These are phyloP conservation scores for Whitmania pigra DNA, from an alignment of 1,140 invertebrate species.

Conservation along the genomic window DNA sequence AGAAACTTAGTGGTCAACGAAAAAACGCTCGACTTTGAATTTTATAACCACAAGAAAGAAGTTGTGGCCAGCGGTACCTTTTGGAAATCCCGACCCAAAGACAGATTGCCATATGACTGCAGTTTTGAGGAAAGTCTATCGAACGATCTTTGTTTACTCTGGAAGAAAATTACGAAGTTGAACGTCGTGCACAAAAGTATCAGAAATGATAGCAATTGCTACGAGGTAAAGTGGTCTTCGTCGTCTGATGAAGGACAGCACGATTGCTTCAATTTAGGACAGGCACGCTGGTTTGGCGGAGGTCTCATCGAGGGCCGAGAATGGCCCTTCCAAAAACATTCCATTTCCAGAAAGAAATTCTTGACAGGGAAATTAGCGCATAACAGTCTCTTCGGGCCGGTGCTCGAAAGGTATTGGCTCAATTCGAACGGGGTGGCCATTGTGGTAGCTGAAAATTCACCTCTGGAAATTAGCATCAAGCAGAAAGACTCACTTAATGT, in stretches of 20 bases:
- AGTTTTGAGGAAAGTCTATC: not conserved
- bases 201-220: constrained; percentile 24
- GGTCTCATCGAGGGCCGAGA: constrained; percentile 7
- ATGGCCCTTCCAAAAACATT: constrained; percentile 19
- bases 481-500: not conserved
- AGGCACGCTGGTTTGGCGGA: constrained; percentile 25
- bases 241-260: constrained; percentile 25
- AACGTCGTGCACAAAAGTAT: constrained; percentile 1
- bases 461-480: constrained; percentile 37
- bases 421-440: constrained; percentile 33
- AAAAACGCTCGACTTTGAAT: constrained; percentile 3
- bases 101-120: constrained; percentile 21
- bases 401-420: constrained; percentile 28
- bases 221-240: constrained; percentile 29
- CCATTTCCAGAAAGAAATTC: constrained; percentile 11
- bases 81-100: constrained; percentile 16
- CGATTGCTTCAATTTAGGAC: constrained; percentile 30
- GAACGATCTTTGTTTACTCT: constrained; percentile 18
- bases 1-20: constrained; percentile 10
- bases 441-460: constrained; percentile 30
- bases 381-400: constrained; percentile 20
- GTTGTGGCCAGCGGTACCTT: not conserved
- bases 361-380: not conserved
- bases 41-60: not conserved
- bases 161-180: constrained; percentile 8